These are phyloP conservation scores for Bombyx huttoni DNA, from an alignment of 2,888 invertebrate genomes.

Conservation along the genomic window DNA sequence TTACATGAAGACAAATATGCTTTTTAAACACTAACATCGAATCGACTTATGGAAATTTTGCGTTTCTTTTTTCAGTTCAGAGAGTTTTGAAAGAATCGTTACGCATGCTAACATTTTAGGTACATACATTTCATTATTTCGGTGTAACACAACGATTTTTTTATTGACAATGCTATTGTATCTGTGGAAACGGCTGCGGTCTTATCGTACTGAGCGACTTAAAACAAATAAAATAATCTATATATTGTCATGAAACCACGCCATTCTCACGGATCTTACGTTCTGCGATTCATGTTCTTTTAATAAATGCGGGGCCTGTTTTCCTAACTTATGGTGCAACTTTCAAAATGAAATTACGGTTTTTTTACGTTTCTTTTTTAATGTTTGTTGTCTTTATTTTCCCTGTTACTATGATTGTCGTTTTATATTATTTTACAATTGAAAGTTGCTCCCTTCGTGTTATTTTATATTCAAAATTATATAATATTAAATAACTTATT, in stretches of 20 bases:
- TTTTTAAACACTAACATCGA: slow-evolving; percentile 15
- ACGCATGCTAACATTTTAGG: slow-evolving; percentile 43
- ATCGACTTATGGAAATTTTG: slow-evolving; percentile 22
- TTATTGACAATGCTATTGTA: slow-evolving; percentile 5
- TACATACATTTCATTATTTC: slow-evolving; percentile 2
- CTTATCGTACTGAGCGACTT: neutral
- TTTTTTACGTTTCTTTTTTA: neutral
- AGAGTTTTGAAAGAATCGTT: slow-evolving; percentile 53
- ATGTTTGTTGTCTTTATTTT: neutral
- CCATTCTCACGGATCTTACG: slow-evolving; percentile 2
- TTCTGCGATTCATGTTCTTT: neutral
- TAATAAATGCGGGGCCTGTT: neutral
- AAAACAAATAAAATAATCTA: neutral
- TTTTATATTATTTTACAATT: neutral
- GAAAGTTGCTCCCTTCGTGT: neutral
- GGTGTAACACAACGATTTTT: neutral
- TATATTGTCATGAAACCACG: neutral
- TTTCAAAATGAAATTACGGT: neutral
- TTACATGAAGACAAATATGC: slow-evolving; percentile 6
- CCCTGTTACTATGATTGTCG: neutral
- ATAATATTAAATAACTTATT: neutral
- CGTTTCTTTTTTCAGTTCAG: slow-evolving; percentile 47
- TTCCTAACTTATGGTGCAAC: neutral
- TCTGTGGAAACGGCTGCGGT: slow-evolving; percentile 9
- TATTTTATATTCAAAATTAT: neutral